Evolutionary conservation across 2,797 vertebrate species (phyloP).

Genomic region (Peromyscus nudipes): DNA sequence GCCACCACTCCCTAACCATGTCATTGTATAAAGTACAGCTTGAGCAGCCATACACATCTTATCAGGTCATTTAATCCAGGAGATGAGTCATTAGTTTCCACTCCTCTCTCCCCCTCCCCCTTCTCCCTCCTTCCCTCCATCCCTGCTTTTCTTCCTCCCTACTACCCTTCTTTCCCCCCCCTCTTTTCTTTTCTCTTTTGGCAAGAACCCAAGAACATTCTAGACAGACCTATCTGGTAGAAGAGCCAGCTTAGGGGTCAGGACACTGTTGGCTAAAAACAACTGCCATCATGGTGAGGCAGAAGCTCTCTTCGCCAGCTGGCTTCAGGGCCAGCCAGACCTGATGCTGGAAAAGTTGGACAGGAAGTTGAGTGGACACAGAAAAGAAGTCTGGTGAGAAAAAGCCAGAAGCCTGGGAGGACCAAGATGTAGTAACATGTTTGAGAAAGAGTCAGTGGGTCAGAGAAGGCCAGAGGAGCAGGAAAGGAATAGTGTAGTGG

Average conservation of each 20-base stretch:
- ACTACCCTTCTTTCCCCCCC: no score
- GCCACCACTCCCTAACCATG: not conserved
- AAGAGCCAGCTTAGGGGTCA: not conserved
- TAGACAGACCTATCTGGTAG: not conserved
- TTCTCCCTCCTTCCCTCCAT: fast-evolving
- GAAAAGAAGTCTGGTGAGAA: not conserved
- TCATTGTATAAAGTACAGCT: not conserved
- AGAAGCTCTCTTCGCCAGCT: not conserved
- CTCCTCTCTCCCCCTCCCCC: fast-evolving
- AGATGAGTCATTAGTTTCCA: not conserved
- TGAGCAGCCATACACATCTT: not conserved
- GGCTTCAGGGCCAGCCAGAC: not conserved
- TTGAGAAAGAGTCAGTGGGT: not conserved
- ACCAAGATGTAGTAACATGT: no score
- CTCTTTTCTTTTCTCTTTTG: not conserved
- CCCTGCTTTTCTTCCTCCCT: no score
- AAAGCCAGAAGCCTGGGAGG: not conserved
- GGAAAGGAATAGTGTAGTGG: not conserved
- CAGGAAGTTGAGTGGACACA: not conserved
- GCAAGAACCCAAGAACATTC: not conserved
- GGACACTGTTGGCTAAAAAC: not conserved
- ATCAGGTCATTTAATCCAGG: not conserved
- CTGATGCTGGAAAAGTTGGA: not conserved
- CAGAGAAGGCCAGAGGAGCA: no score
- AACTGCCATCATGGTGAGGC: not conserved